Percentiles rank a stretch among this genome's conserved stretches.
These are phyloP conservation scores for Sinocyclocheilus rhinocerous DNA, from an alignment of 2,113 vertebrate genomes.

Conservation along the genomic window DNA sequence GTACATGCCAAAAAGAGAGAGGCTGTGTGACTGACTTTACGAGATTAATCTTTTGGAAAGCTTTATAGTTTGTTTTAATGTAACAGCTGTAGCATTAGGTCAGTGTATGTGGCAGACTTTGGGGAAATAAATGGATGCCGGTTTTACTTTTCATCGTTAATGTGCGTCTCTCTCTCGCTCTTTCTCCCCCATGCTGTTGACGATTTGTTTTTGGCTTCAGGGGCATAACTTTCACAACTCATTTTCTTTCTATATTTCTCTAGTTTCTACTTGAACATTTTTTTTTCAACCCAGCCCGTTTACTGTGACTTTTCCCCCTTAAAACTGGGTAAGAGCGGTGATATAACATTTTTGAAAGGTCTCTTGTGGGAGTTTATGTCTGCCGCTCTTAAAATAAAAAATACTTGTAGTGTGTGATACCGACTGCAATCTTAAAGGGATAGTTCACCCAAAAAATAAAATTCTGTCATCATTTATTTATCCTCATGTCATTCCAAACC, in stretches of 20 bases:
- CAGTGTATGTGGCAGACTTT: not conserved
- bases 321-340: not conserved
- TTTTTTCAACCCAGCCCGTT: not conserved
- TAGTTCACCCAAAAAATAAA: no score
- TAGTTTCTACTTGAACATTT: not conserved
- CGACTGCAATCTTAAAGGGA: not conserved
- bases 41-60: not conserved
- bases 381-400: not conserved
- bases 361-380: not conserved
- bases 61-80: not conserved
- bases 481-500: no score
- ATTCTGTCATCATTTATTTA: no score
- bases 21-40: not conserved
- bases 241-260: not conserved
- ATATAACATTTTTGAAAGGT: not conserved
- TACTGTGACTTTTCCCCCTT: not conserved
- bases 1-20: not conserved
- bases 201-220: constrained; percentile 1
- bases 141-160: not conserved
- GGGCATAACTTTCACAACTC: not conserved
- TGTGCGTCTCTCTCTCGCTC: not conserved
- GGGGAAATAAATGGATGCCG: not conserved
- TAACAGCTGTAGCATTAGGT: not conserved
- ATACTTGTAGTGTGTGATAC: not conserved
- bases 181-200: not conserved